Evolutionary conservation across 2,888 invertebrate species (phyloP), one percentile per base, ranked within the genome.

Genomic region (Dastarcus helophoroides): DNA sequence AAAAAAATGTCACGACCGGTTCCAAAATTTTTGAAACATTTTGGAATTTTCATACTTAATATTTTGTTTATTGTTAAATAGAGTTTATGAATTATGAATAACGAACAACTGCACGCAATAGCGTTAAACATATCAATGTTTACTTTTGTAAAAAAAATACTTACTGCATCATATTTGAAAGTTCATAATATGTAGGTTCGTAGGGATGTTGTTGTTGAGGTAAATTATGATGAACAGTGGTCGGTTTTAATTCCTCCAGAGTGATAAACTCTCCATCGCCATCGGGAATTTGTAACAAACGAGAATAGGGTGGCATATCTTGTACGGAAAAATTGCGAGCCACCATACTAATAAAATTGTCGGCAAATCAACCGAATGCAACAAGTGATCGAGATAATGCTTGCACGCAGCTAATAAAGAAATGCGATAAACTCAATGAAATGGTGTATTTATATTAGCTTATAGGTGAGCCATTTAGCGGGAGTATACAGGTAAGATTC

Each of bases 231-330:
- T 50, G 48, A 12, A 46, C 44, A 30, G 44, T 47, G 14, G 47
- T 43, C 6, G 63, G 58, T 38, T 62, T 63, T 9, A 62, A 42
- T 41, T 63, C 63, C 37, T 63, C 61, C 17, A 63, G 42, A 14
- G 60, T 58, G 33, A 63, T 52, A 44, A 56, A 63, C 27, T 60
- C 58, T 15, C 50, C 57, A 30, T 60, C 59, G 25, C 58, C 48
- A 21, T 50, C 54, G 2, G 62, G 58, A 34, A 60, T 52, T 44
- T 63, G 60, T 13, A 62, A 44, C 13, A 63, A 47, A 15, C 58
- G 52, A 32, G 62, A 56, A 42, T 60, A 63, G 22, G 63, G 52
- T 30, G 61, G 43, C 42, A 63, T 61, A 33, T 50, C 49, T 43
- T 56, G 53, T 32, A 57, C 50, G 27, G 59, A 49, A 44, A 62